Evolutionary conservation across 2,797 vertebrate species (phyloP).

Genomic region (Sebastes baramenuke): DNA sequence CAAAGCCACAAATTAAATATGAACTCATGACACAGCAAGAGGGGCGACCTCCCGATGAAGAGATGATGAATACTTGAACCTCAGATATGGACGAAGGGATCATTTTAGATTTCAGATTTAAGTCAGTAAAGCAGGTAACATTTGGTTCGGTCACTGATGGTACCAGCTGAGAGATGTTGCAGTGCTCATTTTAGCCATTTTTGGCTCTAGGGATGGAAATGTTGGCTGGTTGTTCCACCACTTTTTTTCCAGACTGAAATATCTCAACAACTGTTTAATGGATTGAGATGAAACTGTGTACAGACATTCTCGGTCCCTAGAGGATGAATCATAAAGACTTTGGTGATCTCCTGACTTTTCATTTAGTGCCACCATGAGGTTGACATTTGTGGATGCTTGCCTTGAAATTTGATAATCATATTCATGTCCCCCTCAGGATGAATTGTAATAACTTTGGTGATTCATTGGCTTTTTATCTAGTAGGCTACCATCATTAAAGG

Average conservation of each 20-base stretch:
- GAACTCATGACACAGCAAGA: conserved; percentile 60
- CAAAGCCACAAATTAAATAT: conserved; percentile 69
- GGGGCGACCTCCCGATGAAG: conserved; percentile 26
- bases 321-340: background rate
- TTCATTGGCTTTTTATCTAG: background rate
- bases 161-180: background rate
- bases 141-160: background rate
- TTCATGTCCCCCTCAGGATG: background rate
- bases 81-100: conserved; percentile 3
- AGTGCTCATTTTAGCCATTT: background rate
- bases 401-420: background rate
- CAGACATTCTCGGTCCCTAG: background rate
- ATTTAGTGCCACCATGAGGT: background rate
- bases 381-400: background rate
- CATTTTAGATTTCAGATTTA: background rate
- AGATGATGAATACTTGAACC: conserved; percentile 28
- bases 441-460: background rate
- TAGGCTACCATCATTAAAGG: background rate
- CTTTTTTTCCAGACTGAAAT: background rate
- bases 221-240: background rate
- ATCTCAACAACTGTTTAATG: background rate
- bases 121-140: background rate
- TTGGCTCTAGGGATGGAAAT: background rate
- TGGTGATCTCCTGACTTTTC: background rate
- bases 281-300: background rate